A percentile compares a stretch with the other conserved stretches of the same genome.
Conservation (phyloP, 2,888 invertebrate species). For the Schrankia costaestrigalis region DNA sequence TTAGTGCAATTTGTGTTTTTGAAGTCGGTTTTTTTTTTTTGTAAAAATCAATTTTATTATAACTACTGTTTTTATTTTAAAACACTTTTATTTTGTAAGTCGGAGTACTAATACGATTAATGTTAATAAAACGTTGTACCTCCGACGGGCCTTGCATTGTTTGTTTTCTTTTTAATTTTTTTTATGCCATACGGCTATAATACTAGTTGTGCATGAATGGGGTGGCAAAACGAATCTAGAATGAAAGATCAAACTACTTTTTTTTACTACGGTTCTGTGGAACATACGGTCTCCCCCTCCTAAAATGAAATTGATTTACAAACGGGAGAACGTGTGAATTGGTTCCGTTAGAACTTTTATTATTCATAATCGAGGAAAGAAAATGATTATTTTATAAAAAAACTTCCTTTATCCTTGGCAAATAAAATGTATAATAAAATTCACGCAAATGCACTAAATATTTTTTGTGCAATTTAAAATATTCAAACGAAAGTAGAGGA, state of each 20-base stretch:
- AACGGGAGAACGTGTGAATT: constrained; percentile 12
- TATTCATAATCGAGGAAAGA: no score
- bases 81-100: constrained; percentile 11
- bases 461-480: no score
- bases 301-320: constrained; percentile 43
- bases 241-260: constrained; percentile 33
- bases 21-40: not conserved
- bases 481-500: no score
- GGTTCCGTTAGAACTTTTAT: constrained; percentile 6
- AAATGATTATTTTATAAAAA: no score
- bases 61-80: constrained; percentile 4
- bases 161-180: constrained; percentile 58
- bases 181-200: constrained; percentile 41
- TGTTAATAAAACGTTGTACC: constrained; percentile 41
- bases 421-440: no score
- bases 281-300: constrained; percentile 34
- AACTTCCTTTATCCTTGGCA: no score
- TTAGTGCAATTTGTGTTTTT: no score
- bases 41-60: no score
- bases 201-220: constrained; percentile 48
- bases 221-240: constrained; percentile 50
- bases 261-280: constrained; percentile 35
- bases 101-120: constrained; percentile 34
- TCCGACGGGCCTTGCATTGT: constrained; percentile 35
- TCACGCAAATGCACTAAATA: no score